phyloP scores from a whole-genome alignment of 2,888 invertebrate species.

The Lissonota sp. region DNA sequence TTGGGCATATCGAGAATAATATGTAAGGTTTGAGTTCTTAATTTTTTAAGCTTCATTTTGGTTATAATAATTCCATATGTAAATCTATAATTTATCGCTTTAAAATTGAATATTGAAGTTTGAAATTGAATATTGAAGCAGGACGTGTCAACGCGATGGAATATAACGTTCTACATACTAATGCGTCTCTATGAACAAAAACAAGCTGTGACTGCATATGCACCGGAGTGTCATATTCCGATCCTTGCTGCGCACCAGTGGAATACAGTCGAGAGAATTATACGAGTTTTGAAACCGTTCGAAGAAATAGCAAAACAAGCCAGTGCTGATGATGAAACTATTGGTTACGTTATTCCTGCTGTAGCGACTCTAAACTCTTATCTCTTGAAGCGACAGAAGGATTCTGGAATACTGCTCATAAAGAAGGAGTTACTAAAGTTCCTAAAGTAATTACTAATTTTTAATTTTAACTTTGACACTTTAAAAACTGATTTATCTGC shows the following conservation, averaged over 20 bases:
- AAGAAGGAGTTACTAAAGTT: background rate
- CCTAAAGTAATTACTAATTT: too few relatives aligned
- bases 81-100: too few relatives aligned
- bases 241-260: too few relatives aligned
- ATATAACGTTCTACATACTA: background rate
- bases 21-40: constrained; percentile 11
- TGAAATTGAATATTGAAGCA: background rate
- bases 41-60: too few relatives aligned
- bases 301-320: too few relatives aligned
- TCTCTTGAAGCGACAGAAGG: background rate
- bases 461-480: background rate
- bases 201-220: constrained; percentile 4
- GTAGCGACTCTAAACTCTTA: background rate
- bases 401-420: background rate
- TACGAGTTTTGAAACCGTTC: too few relatives aligned
- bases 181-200: background rate
- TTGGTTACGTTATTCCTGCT: too few relatives aligned
- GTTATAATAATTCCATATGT: too few relatives aligned
- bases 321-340: too few relatives aligned
- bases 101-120: too few relatives aligned
- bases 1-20: constrained; percentile 42
- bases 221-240: background rate
- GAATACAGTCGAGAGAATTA: too few relatives aligned
- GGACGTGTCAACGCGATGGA: background rate
- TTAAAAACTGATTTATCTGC: too few relatives aligned